Base-by-base conservation (phyloP, 1,140 invertebrate species). In the Geopemphigus sp. region DNA sequence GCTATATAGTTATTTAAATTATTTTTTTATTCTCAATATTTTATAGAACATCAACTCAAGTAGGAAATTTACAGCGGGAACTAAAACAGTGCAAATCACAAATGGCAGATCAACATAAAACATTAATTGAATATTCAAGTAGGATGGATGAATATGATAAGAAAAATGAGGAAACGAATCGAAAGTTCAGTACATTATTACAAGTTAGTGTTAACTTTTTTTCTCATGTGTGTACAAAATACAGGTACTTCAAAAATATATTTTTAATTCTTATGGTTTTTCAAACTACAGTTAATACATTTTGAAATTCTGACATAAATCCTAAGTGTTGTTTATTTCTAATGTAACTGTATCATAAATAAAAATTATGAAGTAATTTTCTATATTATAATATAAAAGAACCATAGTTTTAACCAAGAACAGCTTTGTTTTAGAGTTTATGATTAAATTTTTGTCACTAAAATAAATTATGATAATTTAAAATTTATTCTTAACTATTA, bases 101-200 rank as follows among this genome's bases (percentile, higher is more conserved):
- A 86, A 91, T 92, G 47, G 89, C 89, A 0, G 91, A 94, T 72
- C 93, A 94, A 84, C 91, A 94, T 83, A 94, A 94, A 83, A 92
- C 93, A 84, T 90, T 95, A 24, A 84, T 93, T 50, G 93, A 95
- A 82, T 94, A 94, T 84, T 92, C 91, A 0, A 92, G 90, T 82
- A 89, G 93, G 3, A 87, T 95, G 61, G 94, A 95, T 83, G 94
- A 95, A 83, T 92, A 93, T 83, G 93, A 95, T 82, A 95, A 95
- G 84, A 95, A 95, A 84, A 94, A 94, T 85, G 93, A 95, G 83
- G 93, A 95, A 84, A 94, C 91, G 32, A 91, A 92, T 56, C 88
- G 92, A 45, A 95, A 95, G 87, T 94, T 95, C 85, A 94, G 93
- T 83, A 94, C 93, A 81, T 86, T 95, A 74, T 86, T 95, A 82